Evolutionary conservation across 2,888 invertebrate species (phyloP), one percentile per base, ranked within the genome.

Genomic region (Ophion obscuratus): DNA sequence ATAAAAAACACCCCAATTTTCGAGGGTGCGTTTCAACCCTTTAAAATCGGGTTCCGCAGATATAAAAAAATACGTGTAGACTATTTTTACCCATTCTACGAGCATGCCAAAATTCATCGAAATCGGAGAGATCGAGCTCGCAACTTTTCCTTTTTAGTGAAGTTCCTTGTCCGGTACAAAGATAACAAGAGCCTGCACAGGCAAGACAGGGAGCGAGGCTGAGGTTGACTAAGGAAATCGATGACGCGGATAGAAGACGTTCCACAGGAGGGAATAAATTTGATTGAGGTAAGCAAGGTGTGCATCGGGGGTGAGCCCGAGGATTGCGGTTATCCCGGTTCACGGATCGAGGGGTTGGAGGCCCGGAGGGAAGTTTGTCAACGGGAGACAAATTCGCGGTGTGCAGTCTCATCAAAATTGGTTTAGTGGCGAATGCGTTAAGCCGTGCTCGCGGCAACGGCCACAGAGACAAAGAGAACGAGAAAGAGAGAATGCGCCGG

Each of bases 371-470:
- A 67, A 64, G 66, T 71, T 79, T 74, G 47, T 68, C 61, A 31
- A 40, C 11, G 71, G 62, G 27, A 73, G 76, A 68, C 74, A 75
- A 81, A 76, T 76, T 71, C 81, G 75, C 79, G 82, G 77, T 75
- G 68, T 80, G 61, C 66, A 79, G 79, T 66, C 73, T 82, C 84
- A 79, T 74, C 71, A 75, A 82, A 82, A 85, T 85, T 85, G 82
- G 82, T 79, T 85, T 76, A 79, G 79, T 75, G 75, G 82, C 79
- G 78, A 82, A 85, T 79, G 85, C 82, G 85, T 75, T 85, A 75
- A 82, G 82, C 44, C 66, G 47, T 27, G 20, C 17, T 61, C 47
- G 47, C 61, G 31, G 64, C 24, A 57, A 57, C 67, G 47, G 20
- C 59, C 40, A 44, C 57, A 11, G 14, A 20, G 47, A 27, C 2